Conservation (phyloP, 2,888 invertebrate genomes). For the Biston betularia region DNA sequence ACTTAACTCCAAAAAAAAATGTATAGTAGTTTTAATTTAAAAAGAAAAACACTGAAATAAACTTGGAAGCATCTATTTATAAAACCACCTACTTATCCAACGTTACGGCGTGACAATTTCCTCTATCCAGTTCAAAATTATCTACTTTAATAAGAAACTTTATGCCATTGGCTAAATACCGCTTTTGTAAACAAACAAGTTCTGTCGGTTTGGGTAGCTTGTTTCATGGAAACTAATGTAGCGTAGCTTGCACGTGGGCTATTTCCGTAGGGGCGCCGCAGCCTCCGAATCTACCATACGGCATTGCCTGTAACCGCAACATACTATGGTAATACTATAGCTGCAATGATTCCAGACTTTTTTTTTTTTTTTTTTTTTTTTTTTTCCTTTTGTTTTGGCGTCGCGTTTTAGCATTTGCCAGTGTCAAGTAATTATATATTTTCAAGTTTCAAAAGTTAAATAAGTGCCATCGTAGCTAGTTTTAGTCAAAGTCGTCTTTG, state of each 20-base stretch:
- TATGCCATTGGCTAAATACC: slow-evolving; percentile 42
- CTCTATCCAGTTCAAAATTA: neutral
- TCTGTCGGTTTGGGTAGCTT: slow-evolving; percentile 46
- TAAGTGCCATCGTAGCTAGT: no score
- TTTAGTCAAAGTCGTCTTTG: no score
- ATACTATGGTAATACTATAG: neutral
- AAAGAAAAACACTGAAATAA: neutral
- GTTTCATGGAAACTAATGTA: slow-evolving; percentile 54
- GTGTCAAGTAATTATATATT: no score
- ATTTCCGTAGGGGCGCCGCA: slow-evolving; percentile 44
- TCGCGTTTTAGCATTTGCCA: no score
- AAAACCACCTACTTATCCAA: neutral
- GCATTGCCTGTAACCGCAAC: slow-evolving; percentile 13
- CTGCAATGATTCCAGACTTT: neutral
- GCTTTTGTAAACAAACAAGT: slow-evolving; percentile 52
- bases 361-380: neutral
- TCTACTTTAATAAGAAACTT: neutral
- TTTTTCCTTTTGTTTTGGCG: no score
- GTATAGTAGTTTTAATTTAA: no score
- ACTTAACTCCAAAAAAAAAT: no score
- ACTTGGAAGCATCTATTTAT: neutral
- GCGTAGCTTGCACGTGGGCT: slow-evolving; percentile 52
- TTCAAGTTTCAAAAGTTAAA: no score
- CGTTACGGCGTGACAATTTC: neutral
- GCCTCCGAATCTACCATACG: slow-evolving; percentile 41